phyloP scores from a whole-genome alignment of 92 coral and sea anemone species.

The Heteractis magnifica region DNA sequence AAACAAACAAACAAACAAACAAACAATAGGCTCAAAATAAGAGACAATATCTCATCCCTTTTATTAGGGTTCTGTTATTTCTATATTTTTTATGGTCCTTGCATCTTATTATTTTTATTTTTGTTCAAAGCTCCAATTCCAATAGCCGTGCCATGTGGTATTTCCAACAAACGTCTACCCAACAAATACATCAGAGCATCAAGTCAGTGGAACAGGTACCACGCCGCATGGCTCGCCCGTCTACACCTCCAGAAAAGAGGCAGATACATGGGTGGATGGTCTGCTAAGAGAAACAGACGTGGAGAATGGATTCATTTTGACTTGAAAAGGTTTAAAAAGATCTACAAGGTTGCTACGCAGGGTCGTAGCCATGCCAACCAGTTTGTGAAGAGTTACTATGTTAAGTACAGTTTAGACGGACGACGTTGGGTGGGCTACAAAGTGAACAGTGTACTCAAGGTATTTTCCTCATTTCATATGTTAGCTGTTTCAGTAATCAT shows the following conservation, averaged over 20 bases:
- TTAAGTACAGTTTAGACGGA: conserved; percentile 72
- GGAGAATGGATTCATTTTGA: conserved; percentile 74
- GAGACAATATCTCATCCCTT: background rate
- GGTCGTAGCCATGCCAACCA: conserved; percentile 59
- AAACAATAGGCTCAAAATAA: background rate
- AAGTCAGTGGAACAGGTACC: conserved; percentile 66
- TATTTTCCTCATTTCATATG: background rate
- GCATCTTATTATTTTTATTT: background rate
- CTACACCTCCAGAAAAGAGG: conserved; percentile 66
- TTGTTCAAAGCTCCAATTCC: conserved; percentile 27
- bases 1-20: no score
- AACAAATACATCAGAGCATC: conserved; percentile 67
- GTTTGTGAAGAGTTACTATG: conserved; percentile 63
- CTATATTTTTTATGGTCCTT: background rate
- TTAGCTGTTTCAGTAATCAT: background rate
- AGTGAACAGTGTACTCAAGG: conserved; percentile 65
- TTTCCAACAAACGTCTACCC: conserved; percentile 42
- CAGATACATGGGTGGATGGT: conserved; percentile 70
- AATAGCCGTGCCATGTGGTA: conserved; percentile 31
- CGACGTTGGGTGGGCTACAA: conserved; percentile 61
- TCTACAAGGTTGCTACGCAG: conserved; percentile 74
- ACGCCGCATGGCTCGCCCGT: conserved; percentile 69
- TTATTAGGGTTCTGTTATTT: no score
- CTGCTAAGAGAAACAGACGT: conserved; percentile 61
- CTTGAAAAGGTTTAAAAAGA: conserved; percentile 53